Evolutionary conservation across 2,888 invertebrate species (phyloP).

Genomic region (Villa cingulata): DNA sequence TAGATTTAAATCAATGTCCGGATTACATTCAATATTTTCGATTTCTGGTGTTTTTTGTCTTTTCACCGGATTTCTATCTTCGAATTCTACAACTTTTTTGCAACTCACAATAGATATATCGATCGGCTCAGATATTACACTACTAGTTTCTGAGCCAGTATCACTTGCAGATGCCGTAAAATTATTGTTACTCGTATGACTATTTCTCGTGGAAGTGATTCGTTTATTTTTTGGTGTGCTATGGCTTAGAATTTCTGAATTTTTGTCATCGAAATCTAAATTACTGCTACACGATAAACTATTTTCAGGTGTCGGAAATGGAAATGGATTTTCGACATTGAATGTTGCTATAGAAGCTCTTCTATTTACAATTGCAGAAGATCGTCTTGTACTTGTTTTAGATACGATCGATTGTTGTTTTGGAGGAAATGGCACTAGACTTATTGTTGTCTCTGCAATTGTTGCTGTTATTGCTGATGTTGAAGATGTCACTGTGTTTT

Average conservation of each 20-base stretch:
- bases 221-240: neutral
- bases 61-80: no score
- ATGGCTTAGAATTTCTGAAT: neutral
- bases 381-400: neutral
- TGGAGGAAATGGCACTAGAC: neutral
- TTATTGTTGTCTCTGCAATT: neutral
- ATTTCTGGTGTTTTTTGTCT: neutral
- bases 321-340: neutral
- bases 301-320: neutral
- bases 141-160: neutral
- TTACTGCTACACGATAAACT: neutral
- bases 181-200: neutral
- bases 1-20: neutral
- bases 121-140: neutral
- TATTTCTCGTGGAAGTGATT: no score
- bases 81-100: no score
- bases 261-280: neutral
- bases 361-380: neutral
- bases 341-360: neutral
- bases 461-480: neutral
- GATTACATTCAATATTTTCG: neutral
- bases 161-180: neutral
- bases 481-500: neutral
- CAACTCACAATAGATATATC: neutral
- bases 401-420: neutral